A percentile compares a stretch with the other conserved stretches of the same genome.
phyloP scores from a whole-genome alignment of 2,113 vertebrate species.

The Emydocephalus ijimae region DNA sequence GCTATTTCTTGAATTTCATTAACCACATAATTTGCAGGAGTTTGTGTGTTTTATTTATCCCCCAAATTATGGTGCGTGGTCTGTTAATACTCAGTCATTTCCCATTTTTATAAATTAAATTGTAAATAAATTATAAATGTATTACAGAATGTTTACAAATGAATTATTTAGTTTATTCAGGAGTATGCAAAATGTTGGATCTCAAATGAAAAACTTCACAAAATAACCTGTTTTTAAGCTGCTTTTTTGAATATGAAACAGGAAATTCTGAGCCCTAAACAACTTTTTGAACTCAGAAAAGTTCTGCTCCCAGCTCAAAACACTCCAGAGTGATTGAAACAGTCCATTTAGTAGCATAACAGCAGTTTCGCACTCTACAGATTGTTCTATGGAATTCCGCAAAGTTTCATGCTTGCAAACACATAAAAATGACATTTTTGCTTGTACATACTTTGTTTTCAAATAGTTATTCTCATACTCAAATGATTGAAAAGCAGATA shows the following conservation, averaged over 20 bases:
- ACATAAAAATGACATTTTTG: background rate
- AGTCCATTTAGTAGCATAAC: background rate
- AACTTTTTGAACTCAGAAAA: background rate
- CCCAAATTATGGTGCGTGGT: background rate
- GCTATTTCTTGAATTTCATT: slow-evolving; percentile 2
- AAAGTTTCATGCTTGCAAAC: background rate
- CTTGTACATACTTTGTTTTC: background rate
- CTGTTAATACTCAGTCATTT: background rate
- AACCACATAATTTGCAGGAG: background rate
- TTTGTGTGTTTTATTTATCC: background rate
- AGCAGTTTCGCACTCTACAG: background rate
- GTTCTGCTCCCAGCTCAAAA: background rate
- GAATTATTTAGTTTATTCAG: background rate
- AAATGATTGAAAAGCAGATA: background rate
- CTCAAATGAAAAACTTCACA: background rate
- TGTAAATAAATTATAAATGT: background rate
- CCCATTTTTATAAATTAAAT: background rate
- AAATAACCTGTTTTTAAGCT: background rate
- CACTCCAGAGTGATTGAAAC: background rate
- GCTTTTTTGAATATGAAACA: background rate
- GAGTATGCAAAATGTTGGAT: background rate
- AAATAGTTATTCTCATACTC: background rate
- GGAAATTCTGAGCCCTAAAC: background rate
- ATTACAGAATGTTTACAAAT: background rate
- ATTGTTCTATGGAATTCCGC: background rate